Base-by-base conservation (phyloP, 2,797 vertebrate species). In the Tadarida brasiliensis region DNA sequence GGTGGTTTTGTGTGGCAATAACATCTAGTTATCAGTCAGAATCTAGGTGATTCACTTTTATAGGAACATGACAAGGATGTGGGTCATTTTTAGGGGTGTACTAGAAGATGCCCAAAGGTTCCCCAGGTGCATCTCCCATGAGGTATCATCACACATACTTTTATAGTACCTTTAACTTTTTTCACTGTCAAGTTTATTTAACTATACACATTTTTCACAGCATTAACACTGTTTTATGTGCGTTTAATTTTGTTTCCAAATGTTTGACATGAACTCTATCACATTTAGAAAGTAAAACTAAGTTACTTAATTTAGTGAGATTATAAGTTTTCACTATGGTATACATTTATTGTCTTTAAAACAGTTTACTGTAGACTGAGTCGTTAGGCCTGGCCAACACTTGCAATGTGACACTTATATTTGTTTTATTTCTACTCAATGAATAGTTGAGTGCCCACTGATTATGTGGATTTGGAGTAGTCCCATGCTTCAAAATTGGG, bases 201-300 rank as follows among this genome's bases (percentile, higher is more conserved):
- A 76, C 39, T 57, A 70, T 93, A 3, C 76, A 35, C 1, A 57
- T n/a, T 65, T 92, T 73, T 35, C 35, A 90, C 10, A 78, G 5
- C 39, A 74, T 59, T 61, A 47, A 20, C 59, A 49, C 11, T 70
- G 1, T 51, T n/a, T 84, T 11, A 1, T 61, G 39, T 63, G 30
- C 65, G 80, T 74, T 65, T 59, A 63, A 63, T 87, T 95, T 61
- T 92, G 73, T 51, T 80, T 87, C 47, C 22, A 88, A 73, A 35
- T 63, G 49, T 88, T 57, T 90, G 49, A 5, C n/a, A 15, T 87
- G 19, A 51, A 22, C 24, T 87, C 30, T 7, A 77, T 84, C 54
- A 67, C 19, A 44, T 5, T 44, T 56, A 91, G 65, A 70, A 80
- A 39, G 77, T 44, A 20, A 80, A 83, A 15, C 20, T 28, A 61